Evolutionary conservation across 2,113 vertebrate genomes (phyloP), one percentile per base, ranked within the genome.

Genomic region (Nibea albiflora): DNA sequence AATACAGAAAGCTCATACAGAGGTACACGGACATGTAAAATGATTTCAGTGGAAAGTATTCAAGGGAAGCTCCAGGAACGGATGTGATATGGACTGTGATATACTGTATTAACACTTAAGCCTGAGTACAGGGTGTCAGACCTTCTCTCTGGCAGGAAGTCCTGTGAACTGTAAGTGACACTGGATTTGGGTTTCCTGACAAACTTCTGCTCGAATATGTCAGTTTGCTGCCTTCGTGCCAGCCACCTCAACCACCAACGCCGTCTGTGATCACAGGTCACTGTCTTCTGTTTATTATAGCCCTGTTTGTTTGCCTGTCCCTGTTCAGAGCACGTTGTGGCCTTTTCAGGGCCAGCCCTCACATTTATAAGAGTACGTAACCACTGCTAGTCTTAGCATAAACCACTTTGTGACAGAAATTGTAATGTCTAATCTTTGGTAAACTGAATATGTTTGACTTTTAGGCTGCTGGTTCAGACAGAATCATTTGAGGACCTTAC

Each of bases 291-390:
- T 5, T 65, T 50, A 54, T 58, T 67, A n/a, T 24, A 11, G 42
- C 52, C 42, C 35, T 73, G 49, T 74, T 71, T 78, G 50, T 71
- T 64, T 47, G n/a, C 47, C 58, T 76, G 49, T 85, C 44, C 26
- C 5, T 63, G 52, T 77, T 83, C 22, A 11, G 47, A 2, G 7
- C 66, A 49, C 50, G 3, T 26, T 4, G n/a, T 26, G 42, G 57
- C 62, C n/a, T 72, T 80, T 60, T 58, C 50, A 66, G 80, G 78
- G 78, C 76, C 76, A 53, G 10, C 76, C 56, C 64, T 31, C 16
- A 16, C 16, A 53, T 53, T 54, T 19, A 61, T 79, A 58, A 73
- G 49, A 80, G 39, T 20, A 10, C 11, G 12, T 12, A 4, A 16
- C 24, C 63, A 73, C 16, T 35, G 20, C 16, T 31, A 6, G 22